Percentiles rank a stretch among this genome's conserved stretches.
Conservation (phyloP, 2,113 vertebrate species). For the Panurus biarmicus region DNA sequence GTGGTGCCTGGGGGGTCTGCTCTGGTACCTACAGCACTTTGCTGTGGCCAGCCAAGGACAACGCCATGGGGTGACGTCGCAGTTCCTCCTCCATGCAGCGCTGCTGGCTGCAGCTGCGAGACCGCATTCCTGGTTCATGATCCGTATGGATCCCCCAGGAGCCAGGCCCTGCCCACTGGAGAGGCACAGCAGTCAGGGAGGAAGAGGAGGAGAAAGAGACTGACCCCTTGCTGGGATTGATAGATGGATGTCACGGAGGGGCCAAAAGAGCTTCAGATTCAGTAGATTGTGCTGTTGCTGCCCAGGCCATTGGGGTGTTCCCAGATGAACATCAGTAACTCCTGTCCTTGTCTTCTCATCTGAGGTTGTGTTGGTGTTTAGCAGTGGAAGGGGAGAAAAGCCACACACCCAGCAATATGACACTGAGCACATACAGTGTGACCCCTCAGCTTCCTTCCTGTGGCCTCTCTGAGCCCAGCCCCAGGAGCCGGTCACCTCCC, state of each 20-base stretch:
- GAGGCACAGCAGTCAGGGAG: not conserved
- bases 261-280: not conserved
- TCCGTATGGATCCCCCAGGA: not conserved
- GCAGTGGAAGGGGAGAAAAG: not conserved
- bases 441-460: not conserved
- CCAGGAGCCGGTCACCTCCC: not conserved
- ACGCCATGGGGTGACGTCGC: accelerated
- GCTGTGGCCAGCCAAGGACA: not conserved
- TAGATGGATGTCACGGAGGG: not conserved
- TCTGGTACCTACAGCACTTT: not conserved
- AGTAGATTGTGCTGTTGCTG: not conserved
- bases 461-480: not conserved
- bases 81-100: not conserved
- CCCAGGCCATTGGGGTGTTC: not conserved
- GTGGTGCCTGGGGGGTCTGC: not conserved
- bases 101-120: not conserved
- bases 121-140: not conserved
- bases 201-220: not conserved
- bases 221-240: not conserved
- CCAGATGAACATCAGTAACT: not conserved
- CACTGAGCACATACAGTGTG: not conserved
- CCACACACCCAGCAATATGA: not conserved
- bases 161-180: not conserved
- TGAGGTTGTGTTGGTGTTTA: not conserved
- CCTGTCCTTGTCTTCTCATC: not conserved